Base-by-base conservation (phyloP, 2,797 vertebrate genomes). In the Trachops cirrhosus region DNA sequence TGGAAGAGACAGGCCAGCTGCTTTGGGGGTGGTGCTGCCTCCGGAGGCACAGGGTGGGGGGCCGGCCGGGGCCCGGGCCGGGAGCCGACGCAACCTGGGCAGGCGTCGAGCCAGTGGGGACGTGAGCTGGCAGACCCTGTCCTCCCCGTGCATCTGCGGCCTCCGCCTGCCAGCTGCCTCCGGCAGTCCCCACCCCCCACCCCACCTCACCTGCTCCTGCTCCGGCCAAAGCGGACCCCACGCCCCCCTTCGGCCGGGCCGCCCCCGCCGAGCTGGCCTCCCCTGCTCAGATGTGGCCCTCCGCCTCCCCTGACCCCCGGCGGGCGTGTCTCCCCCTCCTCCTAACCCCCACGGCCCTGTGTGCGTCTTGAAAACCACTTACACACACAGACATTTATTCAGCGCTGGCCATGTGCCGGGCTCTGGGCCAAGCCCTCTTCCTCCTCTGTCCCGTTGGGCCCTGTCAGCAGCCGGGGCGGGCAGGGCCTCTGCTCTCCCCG, bases 121-220 rank as follows among this genome's bases (percentile, higher is more conserved):
- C 1, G 37, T 50, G 62, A 18, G 62, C 44, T 64, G 93, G 71
- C 50, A 14, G 54, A 18, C 54, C 10, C 2, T 3, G 2, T 1
- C 46, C 50, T 12, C 15, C 71, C 15, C 2, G 0, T 1, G n/a
- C 16, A 3, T 4, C 37, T 0, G 3, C 11, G 78, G 39, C 34
- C 62, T 34, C 29, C 0, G 2, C 67, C 62, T 32, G 24, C 71
- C 71, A 21, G 85, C 41, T 0, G 11, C 52, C n/a, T 3, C 2
- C 26, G 1, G 0, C 3, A 0, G 3, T 4, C 11, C 34, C 34
- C 4, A 2, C 75, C 1, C 1, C 3, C 52, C 6, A 4, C 46
- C 34, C 34, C 78, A 2, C 79, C 37, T 9, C 77, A 62, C 54
- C 46, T 41, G 71, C 54, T 73, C 59, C 18, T 0, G 50, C 14